Conservation (phyloP, 2,888 invertebrate species). For the Axea sp. region DNA sequence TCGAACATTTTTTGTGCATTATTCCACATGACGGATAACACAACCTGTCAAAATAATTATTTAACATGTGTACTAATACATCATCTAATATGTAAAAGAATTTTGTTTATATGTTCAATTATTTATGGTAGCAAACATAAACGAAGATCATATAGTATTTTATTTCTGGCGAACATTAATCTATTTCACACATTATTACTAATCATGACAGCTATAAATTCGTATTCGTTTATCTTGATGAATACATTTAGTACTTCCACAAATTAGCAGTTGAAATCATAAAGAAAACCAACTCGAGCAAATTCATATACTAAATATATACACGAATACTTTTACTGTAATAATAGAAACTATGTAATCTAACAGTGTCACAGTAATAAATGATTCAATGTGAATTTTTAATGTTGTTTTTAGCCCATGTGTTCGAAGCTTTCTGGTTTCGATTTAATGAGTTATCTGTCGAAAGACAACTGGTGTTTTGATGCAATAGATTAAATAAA, state of each 20-base stretch:
- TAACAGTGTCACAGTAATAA: slow-evolving; percentile 5
- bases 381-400: slow-evolving; percentile 25
- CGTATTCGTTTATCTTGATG: slow-evolving; percentile 42
- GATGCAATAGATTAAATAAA: slow-evolving; percentile 37
- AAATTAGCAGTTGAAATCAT: slow-evolving; percentile 37
- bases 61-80: slow-evolving; percentile 18
- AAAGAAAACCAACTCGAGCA: slow-evolving; percentile 4
- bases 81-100: background rate
- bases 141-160: slow-evolving; percentile 41
- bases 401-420: slow-evolving; percentile 6
- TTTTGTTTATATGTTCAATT: slow-evolving; percentile 12
- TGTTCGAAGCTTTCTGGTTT: slow-evolving; percentile 26
- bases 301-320: slow-evolving; percentile 5
- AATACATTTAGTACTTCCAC: slow-evolving; percentile 44
- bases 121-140: slow-evolving; percentile 20
- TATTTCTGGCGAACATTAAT: slow-evolving; percentile 46
- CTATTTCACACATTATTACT: slow-evolving; percentile 49
- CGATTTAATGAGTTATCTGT: slow-evolving; percentile 28
- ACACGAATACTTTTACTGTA: slow-evolving; percentile 5
- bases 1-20: background rate
- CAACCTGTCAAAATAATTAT: slow-evolving; percentile 19
- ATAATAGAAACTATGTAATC: slow-evolving; percentile 19
- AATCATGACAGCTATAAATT: slow-evolving; percentile 48
- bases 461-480: slow-evolving; percentile 27
- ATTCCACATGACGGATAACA: background rate